phyloP scores from a whole-genome alignment of 2,888 invertebrate genomes.

The Apotomis turbidana region DNA sequence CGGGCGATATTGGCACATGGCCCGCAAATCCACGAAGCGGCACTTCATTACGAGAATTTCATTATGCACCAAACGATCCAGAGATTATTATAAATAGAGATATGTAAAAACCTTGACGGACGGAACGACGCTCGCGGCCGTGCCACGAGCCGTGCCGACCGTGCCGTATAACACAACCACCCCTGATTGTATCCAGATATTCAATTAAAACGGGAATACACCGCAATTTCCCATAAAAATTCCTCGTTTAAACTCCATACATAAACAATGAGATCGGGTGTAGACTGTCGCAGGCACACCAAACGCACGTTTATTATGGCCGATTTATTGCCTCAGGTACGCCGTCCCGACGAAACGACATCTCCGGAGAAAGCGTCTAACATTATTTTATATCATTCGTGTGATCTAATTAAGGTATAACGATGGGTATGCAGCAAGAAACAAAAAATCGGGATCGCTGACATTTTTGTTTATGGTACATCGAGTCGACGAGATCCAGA shows the following conservation, averaged over 20 bases:
- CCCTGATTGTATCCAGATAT: constrained; percentile 63
- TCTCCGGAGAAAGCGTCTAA: constrained; percentile 72
- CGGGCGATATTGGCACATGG: constrained; percentile 80
- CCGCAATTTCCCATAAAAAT: constrained; percentile 75
- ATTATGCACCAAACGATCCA: constrained; percentile 79
- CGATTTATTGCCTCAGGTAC: constrained; percentile 73
- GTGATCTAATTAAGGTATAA: constrained; percentile 81
- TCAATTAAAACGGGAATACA: constrained; percentile 69
- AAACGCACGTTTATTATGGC: constrained; percentile 81
- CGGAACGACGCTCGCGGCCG: constrained; percentile 64
- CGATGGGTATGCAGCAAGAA: constrained; percentile 81
- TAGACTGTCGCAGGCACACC: constrained; percentile 79
- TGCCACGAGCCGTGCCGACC: constrained; percentile 51
- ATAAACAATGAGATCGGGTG: constrained; percentile 84
- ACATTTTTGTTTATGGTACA: constrained; percentile 85
- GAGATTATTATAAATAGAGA: constrained; percentile 82
- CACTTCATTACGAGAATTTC: constrained; percentile 82
- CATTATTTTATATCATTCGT: constrained; percentile 80
- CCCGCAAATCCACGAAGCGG: constrained; percentile 77
- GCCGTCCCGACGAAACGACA: constrained; percentile 60
- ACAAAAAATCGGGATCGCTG: constrained; percentile 85
- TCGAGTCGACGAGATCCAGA: constrained; percentile 78
- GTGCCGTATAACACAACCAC: constrained; percentile 51
- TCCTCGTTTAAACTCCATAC: constrained; percentile 81
- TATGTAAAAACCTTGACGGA: constrained; percentile 73